Evolutionary conservation across 2,113 vertebrate species (phyloP).

Genomic region (Loxodonta africana): DNA sequence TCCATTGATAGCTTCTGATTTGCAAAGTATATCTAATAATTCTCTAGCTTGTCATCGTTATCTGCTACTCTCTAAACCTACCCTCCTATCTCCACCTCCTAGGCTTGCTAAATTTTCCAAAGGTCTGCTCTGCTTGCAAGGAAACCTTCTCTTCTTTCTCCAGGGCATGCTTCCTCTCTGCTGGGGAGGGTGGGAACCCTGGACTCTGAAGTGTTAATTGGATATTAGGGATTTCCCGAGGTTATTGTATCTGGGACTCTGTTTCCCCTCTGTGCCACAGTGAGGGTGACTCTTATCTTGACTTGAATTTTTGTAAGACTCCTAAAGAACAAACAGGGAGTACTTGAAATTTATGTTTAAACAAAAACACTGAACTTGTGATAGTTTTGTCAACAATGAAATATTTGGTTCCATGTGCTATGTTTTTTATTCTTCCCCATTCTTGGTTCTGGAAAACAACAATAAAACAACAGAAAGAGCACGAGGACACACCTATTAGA

Average conservation of each 20-base stretch:
- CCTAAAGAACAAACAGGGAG: neutral
- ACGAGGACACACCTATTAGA: neutral
- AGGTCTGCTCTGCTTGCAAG: neutral
- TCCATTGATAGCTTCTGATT: neutral
- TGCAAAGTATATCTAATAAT: neutral
- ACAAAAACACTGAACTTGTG: neutral
- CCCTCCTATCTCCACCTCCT: neutral
- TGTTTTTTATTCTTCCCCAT: neutral
- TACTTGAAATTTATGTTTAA: neutral
- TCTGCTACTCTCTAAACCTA: neutral
- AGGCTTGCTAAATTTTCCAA: neutral
- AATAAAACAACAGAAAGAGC: neutral
- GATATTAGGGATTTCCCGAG: neutral
- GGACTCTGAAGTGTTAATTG: neutral
- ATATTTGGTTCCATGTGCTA: neutral
- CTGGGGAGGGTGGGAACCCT: neutral
- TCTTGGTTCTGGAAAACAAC: neutral
- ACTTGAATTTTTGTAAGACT: neutral
- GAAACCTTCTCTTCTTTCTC: neutral
- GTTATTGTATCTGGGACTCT: neutral
- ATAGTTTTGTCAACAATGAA: neutral
- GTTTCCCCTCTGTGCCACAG: neutral
- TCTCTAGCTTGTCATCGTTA: neutral
- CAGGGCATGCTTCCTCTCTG: neutral
- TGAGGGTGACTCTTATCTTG: neutral